Conservation (phyloP, 1,140 invertebrate genomes). For the Cotesia chilonis region DNA sequence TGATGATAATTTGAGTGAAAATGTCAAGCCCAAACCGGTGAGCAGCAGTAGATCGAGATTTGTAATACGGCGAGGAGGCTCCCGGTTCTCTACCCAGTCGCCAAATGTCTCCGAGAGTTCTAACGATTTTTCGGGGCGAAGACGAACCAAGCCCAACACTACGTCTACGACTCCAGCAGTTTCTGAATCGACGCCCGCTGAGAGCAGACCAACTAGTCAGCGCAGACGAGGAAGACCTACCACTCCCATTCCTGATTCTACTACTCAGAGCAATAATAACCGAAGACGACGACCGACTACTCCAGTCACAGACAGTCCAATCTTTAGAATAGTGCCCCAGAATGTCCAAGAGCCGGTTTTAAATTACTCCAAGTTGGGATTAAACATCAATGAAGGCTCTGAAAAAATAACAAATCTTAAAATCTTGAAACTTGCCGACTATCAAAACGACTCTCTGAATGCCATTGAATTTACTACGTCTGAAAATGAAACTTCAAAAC, state of each 20-base stretch:
- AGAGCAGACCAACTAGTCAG: background rate
- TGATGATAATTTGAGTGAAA: background rate
- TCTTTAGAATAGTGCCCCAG: constrained; percentile 44
- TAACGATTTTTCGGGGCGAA: background rate
- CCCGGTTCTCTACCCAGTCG: constrained; percentile 49
- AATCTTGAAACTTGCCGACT: constrained; percentile 41
- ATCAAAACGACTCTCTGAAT: background rate
- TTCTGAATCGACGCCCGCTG: background rate
- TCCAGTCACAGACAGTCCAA: constrained; percentile 44
- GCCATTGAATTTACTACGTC: background rate
- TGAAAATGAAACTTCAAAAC: background rate
- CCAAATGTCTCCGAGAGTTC: constrained; percentile 15
- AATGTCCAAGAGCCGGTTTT: constrained; percentile 31
- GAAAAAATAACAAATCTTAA: constrained; percentile 47
- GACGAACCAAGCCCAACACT: background rate
- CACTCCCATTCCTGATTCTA: constrained; percentile 31
- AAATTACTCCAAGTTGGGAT: constrained; percentile 36
- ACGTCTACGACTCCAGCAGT: background rate
- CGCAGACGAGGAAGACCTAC: constrained; percentile 37
- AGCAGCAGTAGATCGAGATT: constrained; percentile 44
- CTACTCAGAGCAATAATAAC: constrained; percentile 29
- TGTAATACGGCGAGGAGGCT: constrained; percentile 49
- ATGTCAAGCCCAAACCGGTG: background rate
- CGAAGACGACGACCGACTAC: constrained; percentile 44
- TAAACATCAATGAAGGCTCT: constrained; percentile 33